Evolutionary conservation across 1,140 invertebrate species (phyloP).

Genomic region (Drosophila funebris): DNA sequence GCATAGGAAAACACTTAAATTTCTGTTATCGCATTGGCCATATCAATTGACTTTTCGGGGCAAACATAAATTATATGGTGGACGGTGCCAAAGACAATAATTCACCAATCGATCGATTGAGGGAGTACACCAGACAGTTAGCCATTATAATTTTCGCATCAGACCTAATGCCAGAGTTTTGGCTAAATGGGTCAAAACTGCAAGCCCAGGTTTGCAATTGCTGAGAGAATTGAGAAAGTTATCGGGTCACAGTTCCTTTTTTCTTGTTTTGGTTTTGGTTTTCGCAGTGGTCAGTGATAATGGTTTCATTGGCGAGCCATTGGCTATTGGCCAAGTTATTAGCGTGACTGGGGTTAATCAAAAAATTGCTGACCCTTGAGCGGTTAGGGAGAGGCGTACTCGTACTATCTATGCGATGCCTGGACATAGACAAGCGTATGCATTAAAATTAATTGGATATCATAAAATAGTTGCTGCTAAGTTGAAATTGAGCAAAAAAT

Average conservation of each 20-base stretch:
- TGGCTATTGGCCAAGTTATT: conserved; percentile 46
- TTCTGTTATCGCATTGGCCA: conserved; percentile 68
- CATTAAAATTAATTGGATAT: conserved; percentile 73
- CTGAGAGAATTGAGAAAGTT: conserved; percentile 37
- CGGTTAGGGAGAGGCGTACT: conserved; percentile 21
- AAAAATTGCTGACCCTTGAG: conserved; percentile 69
- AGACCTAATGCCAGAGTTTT: conserved; percentile 71
- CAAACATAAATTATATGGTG: conserved; percentile 65
- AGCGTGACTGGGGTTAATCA: conserved; percentile 72
- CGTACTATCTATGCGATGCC: conserved; percentile 27
- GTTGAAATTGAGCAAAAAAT: conserved; percentile 50
- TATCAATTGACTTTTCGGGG: conserved; percentile 80
- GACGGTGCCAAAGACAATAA: conserved; percentile 75
- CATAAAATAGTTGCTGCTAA: conserved; percentile 55
- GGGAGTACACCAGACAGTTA: conserved; percentile 8
- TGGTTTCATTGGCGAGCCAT: conserved; percentile 60
- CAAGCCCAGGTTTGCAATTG: conserved; percentile 43
- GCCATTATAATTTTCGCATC: conserved; percentile 68
- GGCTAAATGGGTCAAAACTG: conserved; percentile 54
- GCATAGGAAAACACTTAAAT: conserved; percentile 66
- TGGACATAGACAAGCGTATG: conserved; percentile 58
- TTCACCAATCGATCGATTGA: conserved; percentile 52
- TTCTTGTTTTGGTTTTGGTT: no score
- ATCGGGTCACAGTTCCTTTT: conserved; percentile 29
- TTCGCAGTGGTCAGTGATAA: conserved; percentile 43